Percentiles rank a stretch among this genome's conserved stretches.
These are phyloP conservation scores for Calcarius lapponicus DNA, from an alignment of 2,797 vertebrate species.

Conservation along the genomic window DNA sequence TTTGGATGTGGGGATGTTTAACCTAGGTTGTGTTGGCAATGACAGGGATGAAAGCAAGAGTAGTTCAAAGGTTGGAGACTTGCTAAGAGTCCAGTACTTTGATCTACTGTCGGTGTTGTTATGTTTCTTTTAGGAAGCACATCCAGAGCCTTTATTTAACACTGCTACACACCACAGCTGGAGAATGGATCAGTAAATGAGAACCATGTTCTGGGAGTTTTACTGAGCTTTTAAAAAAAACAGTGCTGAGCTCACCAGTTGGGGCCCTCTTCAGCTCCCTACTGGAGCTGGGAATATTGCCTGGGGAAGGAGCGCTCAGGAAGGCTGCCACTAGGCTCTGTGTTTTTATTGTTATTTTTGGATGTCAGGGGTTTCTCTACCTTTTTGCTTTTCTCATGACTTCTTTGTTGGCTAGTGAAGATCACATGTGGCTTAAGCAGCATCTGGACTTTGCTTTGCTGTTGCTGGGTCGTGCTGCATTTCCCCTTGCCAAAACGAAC, in stretches of 20 bases:
- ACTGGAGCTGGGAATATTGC: constrained; percentile 54
- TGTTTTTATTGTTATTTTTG: constrained; percentile 53
- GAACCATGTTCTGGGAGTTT: constrained; percentile 64
- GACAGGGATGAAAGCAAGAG: constrained; percentile 69
- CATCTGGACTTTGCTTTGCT: constrained; percentile 55
- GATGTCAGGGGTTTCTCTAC: constrained; percentile 14
- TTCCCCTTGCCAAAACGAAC: constrained; percentile 36
- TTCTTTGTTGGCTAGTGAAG: constrained; percentile 51
- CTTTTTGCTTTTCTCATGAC: constrained; percentile 1
- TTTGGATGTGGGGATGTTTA: constrained; percentile 63
- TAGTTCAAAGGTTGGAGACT: constrained; percentile 76
- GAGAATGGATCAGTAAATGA: constrained; percentile 70
- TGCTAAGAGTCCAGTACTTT: constrained; percentile 76
- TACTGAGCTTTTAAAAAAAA: constrained; percentile 21
- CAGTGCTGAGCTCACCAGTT: constrained; percentile 57
- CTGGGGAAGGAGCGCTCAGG: constrained; percentile 15
- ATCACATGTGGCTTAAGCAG: constrained; percentile 44
- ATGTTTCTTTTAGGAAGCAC: constrained; percentile 67
- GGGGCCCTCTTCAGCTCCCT: constrained; percentile 46
- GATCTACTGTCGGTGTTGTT: constrained; percentile 70
- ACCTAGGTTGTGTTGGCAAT: constrained; percentile 69
- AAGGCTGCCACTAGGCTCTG: constrained; percentile 40
- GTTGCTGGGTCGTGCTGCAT: constrained; percentile 27
- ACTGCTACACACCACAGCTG: constrained; percentile 44
- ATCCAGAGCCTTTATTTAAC: constrained; percentile 69